These are phyloP conservation scores for Sibirionetta formosa DNA, from an alignment of 2,797 vertebrate genomes.

Conservation along the genomic window DNA sequence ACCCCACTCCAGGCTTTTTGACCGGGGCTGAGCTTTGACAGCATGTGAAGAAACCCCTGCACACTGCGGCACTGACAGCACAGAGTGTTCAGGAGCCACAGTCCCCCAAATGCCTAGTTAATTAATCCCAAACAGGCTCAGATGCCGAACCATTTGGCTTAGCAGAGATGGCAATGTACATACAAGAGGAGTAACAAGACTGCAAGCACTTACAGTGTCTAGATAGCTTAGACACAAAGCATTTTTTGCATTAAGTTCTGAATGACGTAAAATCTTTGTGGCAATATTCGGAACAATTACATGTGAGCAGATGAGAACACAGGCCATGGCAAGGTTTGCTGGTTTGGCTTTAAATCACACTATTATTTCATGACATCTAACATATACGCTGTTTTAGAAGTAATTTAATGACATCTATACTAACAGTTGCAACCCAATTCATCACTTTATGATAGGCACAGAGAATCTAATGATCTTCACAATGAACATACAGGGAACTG, in stretches of 20 bases:
- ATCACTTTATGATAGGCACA: neutral
- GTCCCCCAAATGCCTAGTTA: neutral
- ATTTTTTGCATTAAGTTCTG: neutral
- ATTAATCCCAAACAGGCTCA: neutral
- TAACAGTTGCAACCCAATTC: conserved; percentile 40
- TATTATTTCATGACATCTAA: neutral
- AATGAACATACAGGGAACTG: neutral
- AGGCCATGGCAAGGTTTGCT: neutral
- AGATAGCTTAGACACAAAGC: neutral
- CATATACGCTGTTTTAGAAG: neutral
- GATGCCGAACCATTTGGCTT: neutral
- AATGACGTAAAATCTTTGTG: neutral
- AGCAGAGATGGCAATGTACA: neutral
- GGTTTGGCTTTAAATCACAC: neutral
- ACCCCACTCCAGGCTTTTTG: neutral
- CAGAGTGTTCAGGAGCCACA: neutral
- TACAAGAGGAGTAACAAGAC: neutral
- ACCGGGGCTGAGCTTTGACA: neutral
- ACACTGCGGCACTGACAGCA: neutral
- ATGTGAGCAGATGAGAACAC: neutral
- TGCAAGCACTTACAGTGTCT: fast-evolving
- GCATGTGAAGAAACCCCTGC: neutral
- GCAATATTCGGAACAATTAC: neutral
- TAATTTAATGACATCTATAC: conserved; percentile 4
- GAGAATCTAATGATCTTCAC: conserved; percentile 25